Percentiles rank a stretch among this genome's conserved stretches.
Evolutionary conservation across 2,797 vertebrate species (phyloP).

Genomic region (Eleutherodactylus coqui): DNA sequence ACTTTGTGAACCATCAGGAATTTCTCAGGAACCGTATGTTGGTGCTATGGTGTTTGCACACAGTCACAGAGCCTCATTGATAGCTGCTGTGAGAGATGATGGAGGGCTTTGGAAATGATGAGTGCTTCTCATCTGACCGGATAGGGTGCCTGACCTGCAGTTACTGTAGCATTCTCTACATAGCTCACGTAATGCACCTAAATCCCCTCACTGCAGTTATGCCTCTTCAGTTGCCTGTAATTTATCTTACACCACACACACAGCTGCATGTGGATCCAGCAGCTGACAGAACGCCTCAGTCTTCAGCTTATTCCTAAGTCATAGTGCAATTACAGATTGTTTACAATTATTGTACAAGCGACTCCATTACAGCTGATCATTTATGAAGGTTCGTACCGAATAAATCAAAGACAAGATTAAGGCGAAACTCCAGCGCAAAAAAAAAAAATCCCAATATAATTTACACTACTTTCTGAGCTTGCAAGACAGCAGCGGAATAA

Average conservation of each 20-base stretch:
- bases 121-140: slow-evolving; percentile 56
- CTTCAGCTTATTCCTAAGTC: slow-evolving; percentile 15
- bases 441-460: neutral
- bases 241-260: slow-evolving; percentile 49
- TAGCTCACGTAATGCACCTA: slow-evolving; percentile 60
- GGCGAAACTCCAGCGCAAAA: neutral
- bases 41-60: slow-evolving; percentile 9
- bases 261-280: slow-evolving; percentile 53
- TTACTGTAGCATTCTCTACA: slow-evolving; percentile 59
- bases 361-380: neutral
- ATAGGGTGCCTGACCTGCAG: slow-evolving; percentile 53
- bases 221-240: slow-evolving; percentile 49
- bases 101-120: slow-evolving; percentile 34
- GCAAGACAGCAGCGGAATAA: neutral
- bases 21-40: neutral
- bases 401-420: neutral
- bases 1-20: neutral
- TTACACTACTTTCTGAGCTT: neutral
- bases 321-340: neutral
- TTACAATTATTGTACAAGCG: slow-evolving; percentile 20
- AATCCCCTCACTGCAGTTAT: slow-evolving; percentile 55
- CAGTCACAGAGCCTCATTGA: neutral
- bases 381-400: neutral
- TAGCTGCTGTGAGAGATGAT: slow-evolving; percentile 11
- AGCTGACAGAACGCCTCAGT: slow-evolving; percentile 35